phyloP scores from a whole-genome alignment of 2,113 vertebrate species.

The Nesoenas mayeri region DNA sequence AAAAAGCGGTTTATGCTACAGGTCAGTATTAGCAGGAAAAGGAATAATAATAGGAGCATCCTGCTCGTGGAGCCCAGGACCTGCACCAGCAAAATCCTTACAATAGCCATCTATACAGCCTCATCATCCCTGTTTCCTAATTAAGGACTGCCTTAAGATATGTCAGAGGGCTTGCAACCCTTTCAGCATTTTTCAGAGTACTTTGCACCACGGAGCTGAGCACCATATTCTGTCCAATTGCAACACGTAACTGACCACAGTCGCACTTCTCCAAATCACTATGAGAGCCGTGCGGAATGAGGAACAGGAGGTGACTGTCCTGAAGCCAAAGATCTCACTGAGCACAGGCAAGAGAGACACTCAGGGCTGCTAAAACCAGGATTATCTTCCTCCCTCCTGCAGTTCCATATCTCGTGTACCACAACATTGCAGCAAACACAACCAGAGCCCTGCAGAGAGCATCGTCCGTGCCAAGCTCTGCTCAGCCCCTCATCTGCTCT shows the following conservation, averaged over 20 bases:
- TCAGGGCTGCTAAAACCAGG: neutral
- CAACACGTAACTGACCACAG: neutral
- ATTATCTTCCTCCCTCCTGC: neutral
- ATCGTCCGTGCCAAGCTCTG: neutral
- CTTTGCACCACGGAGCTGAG: neutral
- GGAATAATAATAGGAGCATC: neutral
- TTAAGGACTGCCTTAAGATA: neutral
- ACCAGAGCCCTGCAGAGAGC: neutral
- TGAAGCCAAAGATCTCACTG: neutral
- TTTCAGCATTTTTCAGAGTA: neutral
- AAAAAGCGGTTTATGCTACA: neutral
- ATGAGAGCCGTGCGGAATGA: neutral
- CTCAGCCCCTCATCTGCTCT: neutral
- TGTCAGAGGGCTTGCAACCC: neutral
- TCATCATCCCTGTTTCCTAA: neutral
- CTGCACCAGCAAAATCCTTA: neutral
- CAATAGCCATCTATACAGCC: neutral
- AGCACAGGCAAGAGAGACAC: neutral
- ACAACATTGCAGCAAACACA: neutral
- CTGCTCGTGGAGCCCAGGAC: neutral
- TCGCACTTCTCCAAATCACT: neutral
- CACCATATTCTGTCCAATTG: neutral
- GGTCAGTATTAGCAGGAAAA: neutral
- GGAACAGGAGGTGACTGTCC: neutral
- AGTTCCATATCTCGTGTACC: neutral